A percentile compares a stretch with the other conserved stretches of the same genome.
These are phyloP conservation scores for Poecilia latipinna DNA, from an alignment of 2,113 vertebrate genomes.

Conservation along the genomic window DNA sequence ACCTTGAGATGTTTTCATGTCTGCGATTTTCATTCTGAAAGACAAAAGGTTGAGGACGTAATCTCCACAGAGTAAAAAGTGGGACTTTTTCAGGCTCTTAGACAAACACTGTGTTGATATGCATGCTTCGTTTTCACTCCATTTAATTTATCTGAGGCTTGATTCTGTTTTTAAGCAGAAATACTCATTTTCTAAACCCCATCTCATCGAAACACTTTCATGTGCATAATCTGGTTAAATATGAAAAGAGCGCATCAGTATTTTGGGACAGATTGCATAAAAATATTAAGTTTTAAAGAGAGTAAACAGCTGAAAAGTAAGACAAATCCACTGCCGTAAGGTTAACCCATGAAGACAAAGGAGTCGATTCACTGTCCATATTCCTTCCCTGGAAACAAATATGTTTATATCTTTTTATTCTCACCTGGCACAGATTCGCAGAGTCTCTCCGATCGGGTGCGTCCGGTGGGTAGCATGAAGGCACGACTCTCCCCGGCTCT, in stretches of 20 bases:
- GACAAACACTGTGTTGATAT: slow-evolving; percentile 17
- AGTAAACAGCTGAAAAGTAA: slow-evolving; percentile 6
- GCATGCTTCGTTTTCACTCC: neutral
- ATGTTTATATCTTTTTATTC: slow-evolving; percentile 14
- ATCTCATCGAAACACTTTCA: neutral
- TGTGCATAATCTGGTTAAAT: neutral
- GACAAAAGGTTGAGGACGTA: slow-evolving; percentile 88
- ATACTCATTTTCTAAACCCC: too few relatives aligned
- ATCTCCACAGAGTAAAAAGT: slow-evolving; percentile 68
- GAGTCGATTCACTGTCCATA: slow-evolving; percentile 24
- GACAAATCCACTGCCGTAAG: slow-evolving; percentile 13
- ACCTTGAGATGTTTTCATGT: slow-evolving; percentile 91
- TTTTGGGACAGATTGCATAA: neutral
- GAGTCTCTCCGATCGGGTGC: slow-evolving; percentile 24
- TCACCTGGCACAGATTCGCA: slow-evolving; percentile 62
- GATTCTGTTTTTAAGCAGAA: too few relatives aligned
- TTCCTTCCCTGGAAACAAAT: slow-evolving; percentile 44
- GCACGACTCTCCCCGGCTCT: slow-evolving; percentile 46
- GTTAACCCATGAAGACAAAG: slow-evolving; percentile 52
- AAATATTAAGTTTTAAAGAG: slow-evolving; percentile 6
- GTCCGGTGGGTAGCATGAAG: slow-evolving; percentile 28
- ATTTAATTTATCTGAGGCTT: too few relatives aligned
- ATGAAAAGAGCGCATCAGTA: neutral
- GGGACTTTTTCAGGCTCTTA: slow-evolving; percentile 45
- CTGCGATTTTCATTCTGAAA: slow-evolving; percentile 99